Conservation (phyloP, 1,140 invertebrate genomes). For the Pectinophora gossypiella region DNA sequence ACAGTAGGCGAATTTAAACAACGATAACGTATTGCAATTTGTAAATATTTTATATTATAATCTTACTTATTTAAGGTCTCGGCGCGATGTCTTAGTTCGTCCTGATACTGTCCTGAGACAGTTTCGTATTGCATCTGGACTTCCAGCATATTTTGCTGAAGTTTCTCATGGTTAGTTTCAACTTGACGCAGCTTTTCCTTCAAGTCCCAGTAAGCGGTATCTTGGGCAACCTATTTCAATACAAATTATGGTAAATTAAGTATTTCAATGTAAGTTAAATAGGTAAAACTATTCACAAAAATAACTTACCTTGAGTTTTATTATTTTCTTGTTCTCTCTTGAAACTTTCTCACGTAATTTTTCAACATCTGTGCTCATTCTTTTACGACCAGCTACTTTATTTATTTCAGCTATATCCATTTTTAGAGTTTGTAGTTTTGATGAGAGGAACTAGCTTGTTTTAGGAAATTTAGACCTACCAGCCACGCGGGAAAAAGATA, state of each 20-base stretch:
- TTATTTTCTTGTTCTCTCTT: constrained; percentile 50
- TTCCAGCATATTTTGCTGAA: constrained; percentile 62
- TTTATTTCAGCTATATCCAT: constrained; percentile 49
- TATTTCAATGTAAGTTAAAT: constrained; percentile 1
- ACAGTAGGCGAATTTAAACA: no score
- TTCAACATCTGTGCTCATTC: constrained; percentile 43
- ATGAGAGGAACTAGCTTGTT: no score
- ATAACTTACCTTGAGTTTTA: constrained; percentile 54
- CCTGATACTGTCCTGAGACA: constrained; percentile 47
- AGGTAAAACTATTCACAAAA: not conserved
- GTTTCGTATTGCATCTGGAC: constrained; percentile 61
- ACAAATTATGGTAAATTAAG: not conserved
- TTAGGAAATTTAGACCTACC: no score
- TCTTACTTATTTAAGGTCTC: constrained; percentile 53
- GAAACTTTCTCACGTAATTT: constrained; percentile 56
- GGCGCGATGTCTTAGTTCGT: constrained; percentile 44
- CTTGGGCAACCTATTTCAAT: constrained; percentile 51
- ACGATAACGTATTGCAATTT: no score
- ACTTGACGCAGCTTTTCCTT: constrained; percentile 52
- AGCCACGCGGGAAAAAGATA: no score
- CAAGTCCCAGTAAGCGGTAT: constrained; percentile 55
- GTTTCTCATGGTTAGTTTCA: constrained; percentile 46
- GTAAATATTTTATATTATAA: no score
- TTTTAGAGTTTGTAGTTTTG: not conserved
- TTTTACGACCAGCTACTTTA: constrained; percentile 44